A percentile compares a stretch with the other conserved stretches of the same genome.
These are phyloP conservation scores for Sinonovacula constricta DNA, from an alignment of 1,140 invertebrate genomes.

Conservation along the genomic window DNA sequence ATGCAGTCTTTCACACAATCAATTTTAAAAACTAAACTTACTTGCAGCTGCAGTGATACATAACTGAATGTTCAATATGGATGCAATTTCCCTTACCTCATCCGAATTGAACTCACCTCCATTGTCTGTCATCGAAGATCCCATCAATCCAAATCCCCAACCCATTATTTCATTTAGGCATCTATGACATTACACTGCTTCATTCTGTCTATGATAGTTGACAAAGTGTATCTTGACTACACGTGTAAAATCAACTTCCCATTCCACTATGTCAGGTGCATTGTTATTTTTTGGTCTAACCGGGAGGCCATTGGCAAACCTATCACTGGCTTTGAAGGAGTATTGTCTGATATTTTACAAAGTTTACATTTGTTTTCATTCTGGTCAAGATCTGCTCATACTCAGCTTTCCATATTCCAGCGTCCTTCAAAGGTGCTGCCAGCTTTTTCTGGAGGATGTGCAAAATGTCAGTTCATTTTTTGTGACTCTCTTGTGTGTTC, in stretches of 20 bases:
- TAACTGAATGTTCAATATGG: no score
- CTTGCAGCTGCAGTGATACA: constrained; percentile 44
- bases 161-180: constrained; percentile 48
- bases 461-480: constrained; percentile 44
- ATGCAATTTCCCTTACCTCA: no score
- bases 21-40: constrained; percentile 42
- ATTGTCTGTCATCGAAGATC: no score
- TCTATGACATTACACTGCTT: constrained; percentile 26
- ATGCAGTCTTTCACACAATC: constrained; percentile 40
- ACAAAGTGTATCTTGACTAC: constrained; percentile 55
- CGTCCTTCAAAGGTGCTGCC: constrained; percentile 38
- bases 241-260: constrained; percentile 51
- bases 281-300: constrained; percentile 45
- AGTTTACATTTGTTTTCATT: constrained; percentile 23
- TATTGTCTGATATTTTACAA: constrained; percentile 29
- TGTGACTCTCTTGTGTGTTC: constrained; percentile 4
- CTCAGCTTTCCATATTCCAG: constrained; percentile 36
- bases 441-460: constrained; percentile 47
- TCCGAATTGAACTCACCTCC: no score
- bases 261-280: constrained; percentile 33
- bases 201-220: constrained; percentile 22
- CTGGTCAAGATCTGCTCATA: constrained; percentile 17
- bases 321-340: constrained; percentile 33
- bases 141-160: constrained; percentile 45
- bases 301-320: constrained; percentile 47